Base-by-base conservation (phyloP, 1,140 invertebrate genomes). In the Achroia grisella region DNA sequence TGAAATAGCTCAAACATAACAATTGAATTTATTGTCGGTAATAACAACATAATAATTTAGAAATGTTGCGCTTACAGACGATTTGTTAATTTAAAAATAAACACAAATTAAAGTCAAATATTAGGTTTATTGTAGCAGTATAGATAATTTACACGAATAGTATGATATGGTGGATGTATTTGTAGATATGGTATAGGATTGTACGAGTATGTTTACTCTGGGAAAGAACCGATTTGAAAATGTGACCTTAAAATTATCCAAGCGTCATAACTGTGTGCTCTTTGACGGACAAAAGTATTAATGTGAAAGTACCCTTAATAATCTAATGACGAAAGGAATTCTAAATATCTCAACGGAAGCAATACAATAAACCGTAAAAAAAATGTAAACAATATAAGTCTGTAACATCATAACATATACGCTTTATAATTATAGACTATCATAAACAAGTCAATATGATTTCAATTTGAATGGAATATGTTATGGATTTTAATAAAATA, bases 61-160 rank as follows among this genome's bases (percentile, higher is more conserved):
- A 11, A 34, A 31, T 9, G 10, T 34, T n/a, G 12, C 32, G 30
- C 42, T 44, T 32, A 39, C 28, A 49, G 43, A 17, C 41, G 17
- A 44, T n/a, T 14, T 17, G 31, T 51, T 52, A 52, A 37, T 43
- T 52, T 43, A 46, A 17, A 41, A 53, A 48, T 51, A 48, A 44
- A 47, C 32, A 52, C 34, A 35, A 87, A 86, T 1, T 27, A 43
- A 47, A 17, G 17, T 4, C 10, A 12, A 8, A 12, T 8, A 8
- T 11, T 34, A 34, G 11, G 6, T 11, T 12, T 35, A 48, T 40
- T 27, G 37, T 40, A 29, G 8, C 17, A 6, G 8, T 10, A 36
- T 42, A 42, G 39, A 37, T 30, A 37, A 10, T 42, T 36, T 37
- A 48, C 47, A 43, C 32, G 5, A 17, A 31, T 40, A 45, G 35